Evolutionary conservation across 1,140 invertebrate species (phyloP).

Genomic region (Drosophila azteca): DNA sequence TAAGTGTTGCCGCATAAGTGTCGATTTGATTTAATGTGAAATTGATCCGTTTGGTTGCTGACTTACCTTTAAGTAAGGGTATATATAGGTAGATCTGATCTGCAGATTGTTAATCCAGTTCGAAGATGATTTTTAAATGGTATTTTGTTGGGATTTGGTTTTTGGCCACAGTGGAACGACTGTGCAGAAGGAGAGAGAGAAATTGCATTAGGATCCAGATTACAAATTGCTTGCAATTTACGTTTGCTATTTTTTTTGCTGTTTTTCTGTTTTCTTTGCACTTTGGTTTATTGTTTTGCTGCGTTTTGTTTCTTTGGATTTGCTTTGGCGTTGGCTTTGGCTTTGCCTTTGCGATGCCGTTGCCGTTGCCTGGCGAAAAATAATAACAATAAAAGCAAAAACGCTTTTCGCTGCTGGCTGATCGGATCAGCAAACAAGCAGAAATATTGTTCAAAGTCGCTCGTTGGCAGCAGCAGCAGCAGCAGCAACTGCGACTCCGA

Average conservation of each 20-base stretch:
- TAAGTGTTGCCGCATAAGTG: slow-evolving; percentile 34
- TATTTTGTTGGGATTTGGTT: slow-evolving; percentile 6
- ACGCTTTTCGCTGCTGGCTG: slow-evolving; percentile 35
- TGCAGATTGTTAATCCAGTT: slow-evolving; percentile 66
- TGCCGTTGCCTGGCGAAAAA: slow-evolving; percentile 48
- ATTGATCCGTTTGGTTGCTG: slow-evolving; percentile 15
- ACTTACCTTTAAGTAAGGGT: slow-evolving; percentile 11
- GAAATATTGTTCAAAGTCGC: slow-evolving; percentile 61
- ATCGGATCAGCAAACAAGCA: slow-evolving; percentile 44
- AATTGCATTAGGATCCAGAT: slow-evolving; percentile 46
- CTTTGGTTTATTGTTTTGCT: slow-evolving; percentile 55
- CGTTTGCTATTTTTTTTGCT: background rate
- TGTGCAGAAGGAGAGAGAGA: slow-evolving; percentile 38
- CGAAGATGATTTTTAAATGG: slow-evolving; percentile 6
- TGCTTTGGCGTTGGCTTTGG: slow-evolving; percentile 18
- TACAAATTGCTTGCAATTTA: slow-evolving; percentile 60
- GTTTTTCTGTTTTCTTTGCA: slow-evolving; percentile 42
- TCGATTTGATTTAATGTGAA: slow-evolving; percentile 37
- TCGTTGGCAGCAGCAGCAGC: slow-evolving; percentile 20
- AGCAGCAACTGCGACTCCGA: slow-evolving; percentile 21
- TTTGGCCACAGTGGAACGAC: slow-evolving; percentile 42
- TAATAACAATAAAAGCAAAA: slow-evolving; percentile 57
- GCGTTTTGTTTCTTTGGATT: slow-evolving; percentile 39
- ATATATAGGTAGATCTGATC: background rate
- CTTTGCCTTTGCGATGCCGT: slow-evolving; percentile 32